Evolutionary conservation across 2,797 vertebrate species (phyloP), one percentile per base, ranked within the genome.

Genomic region (Sebastes melanostomus): DNA sequence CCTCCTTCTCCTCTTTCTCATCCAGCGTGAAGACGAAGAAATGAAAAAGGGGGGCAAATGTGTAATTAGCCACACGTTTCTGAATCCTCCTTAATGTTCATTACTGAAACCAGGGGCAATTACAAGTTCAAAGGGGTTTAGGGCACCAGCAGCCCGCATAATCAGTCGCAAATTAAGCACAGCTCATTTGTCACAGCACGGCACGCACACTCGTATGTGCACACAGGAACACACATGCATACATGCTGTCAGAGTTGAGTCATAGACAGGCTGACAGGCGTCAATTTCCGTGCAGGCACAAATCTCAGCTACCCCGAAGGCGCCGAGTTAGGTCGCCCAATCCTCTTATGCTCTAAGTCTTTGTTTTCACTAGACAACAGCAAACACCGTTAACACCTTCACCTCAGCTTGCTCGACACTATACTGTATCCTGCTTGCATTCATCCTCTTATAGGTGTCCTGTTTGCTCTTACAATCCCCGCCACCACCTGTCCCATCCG

Each of bases 81-180:
- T 97, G 96, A 98, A 97, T 96, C 96, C 96, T 94, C 95, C 96
- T 97, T 97, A 98, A 98, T 97, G 97, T 98, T 98, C 97, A 98
- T 98, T 97, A 98, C 97, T 97, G 96, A 98, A 98, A 98, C 97
- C 96, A 97, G 97, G 96, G 96, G 97, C 97, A 99, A 98, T 98
- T 98, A 98, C 97, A 97, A 98, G 97, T 98, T 99, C 97, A 98
- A 98, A 98, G 97, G 96, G 97, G 97, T 97, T 98, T 98, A 97
- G 96, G 97, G 97, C 96, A 97, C 97, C 97, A 98, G 96, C 97
- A 98, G 96, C 96, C 97, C 92, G 96, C 97, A 97, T 98, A 98
- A 98, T 98, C 97, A 97, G 97, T 96, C 95, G 95, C 96, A 97
- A 98, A 98, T 98, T 97, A 98, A 97, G 97, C 96, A 91, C 96